Evolutionary conservation across 2,888 invertebrate genomes (phyloP).

Genomic region (Serrognathus titanus): DNA sequence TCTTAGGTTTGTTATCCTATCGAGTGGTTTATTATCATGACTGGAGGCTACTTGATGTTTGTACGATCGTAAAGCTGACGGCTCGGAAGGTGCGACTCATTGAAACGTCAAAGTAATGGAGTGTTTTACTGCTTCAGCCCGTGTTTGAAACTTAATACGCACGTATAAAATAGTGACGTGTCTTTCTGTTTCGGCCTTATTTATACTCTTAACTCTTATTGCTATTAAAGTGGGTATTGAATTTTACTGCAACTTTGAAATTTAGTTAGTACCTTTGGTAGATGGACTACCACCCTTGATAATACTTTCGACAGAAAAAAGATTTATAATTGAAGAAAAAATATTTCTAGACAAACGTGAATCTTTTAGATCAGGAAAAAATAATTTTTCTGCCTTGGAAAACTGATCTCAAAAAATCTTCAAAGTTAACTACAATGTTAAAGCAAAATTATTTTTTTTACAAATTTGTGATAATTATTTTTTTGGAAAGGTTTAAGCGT

Average conservation of each 20-base stretch:
- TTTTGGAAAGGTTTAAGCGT: too few species aligned
- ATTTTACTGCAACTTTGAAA: neutral
- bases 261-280: neutral
- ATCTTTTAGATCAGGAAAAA: too few species aligned
- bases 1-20: slow-evolving; percentile 3
- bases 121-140: slow-evolving; percentile 44
- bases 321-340: too few species aligned
- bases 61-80: slow-evolving; percentile 55
- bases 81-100: slow-evolving; percentile 44
- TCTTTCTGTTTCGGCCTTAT: neutral
- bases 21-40: slow-evolving; percentile 2
- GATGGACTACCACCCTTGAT: too few species aligned
- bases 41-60: slow-evolving; percentile 44
- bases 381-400: too few species aligned
- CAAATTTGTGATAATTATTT: too few species aligned
- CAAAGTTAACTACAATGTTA: too few species aligned
- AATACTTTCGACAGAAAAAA: too few species aligned
- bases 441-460: too few species aligned
- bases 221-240: neutral
- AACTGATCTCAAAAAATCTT: too few species aligned
- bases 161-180: slow-evolving; percentile 5
- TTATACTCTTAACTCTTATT: neutral
- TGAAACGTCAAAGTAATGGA: slow-evolving; percentile 48
- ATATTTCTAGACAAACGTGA: too few species aligned
- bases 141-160: slow-evolving; percentile 42